These are phyloP conservation scores for Danio kyathit DNA, from an alignment of 2,797 vertebrate species.

Conservation along the genomic window DNA sequence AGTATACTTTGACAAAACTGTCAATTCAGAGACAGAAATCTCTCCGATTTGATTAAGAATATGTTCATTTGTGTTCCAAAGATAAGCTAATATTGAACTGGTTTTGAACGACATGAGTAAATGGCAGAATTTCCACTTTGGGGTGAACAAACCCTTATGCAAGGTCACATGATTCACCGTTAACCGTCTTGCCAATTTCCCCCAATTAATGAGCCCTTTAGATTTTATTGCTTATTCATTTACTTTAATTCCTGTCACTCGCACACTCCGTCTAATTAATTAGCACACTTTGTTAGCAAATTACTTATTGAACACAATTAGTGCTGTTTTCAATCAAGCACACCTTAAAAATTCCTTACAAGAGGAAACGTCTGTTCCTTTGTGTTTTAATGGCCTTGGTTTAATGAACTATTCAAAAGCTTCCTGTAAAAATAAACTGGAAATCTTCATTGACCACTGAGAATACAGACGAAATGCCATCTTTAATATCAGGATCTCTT, in stretches of 20 bases:
- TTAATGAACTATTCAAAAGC: background rate
- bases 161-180: conserved; percentile 14
- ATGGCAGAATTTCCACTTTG: background rate
- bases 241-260: conserved; percentile 73
- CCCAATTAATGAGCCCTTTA: conserved; percentile 67
- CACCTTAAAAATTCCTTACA: conserved; percentile 61
- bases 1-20: too few relatives aligned
- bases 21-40: too few relatives aligned
- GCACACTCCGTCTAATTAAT: conserved; percentile 74
- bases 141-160: background rate
- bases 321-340: conserved; percentile 69
- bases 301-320: conserved; percentile 71
- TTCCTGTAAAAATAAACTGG: conserved; percentile 7
- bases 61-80: too few relatives aligned
- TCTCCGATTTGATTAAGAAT: too few relatives aligned
- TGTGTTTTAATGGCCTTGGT: conserved; percentile 8
- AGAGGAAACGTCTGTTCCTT: conserved; percentile 2
- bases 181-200: conserved; percentile 62
- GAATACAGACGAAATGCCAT: conserved; percentile 29
- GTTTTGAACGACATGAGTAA: too few relatives aligned
- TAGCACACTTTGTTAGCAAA: conserved; percentile 75
- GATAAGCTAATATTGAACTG: too few relatives aligned
- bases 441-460: background rate
- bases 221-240: conserved; percentile 69
- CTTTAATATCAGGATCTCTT: background rate